A percentile compares a stretch with the other conserved stretches of the same genome.
These are phyloP conservation scores for Aphaenogaster rudis DNA, from an alignment of 1,140 invertebrate genomes.

Conservation along the genomic window DNA sequence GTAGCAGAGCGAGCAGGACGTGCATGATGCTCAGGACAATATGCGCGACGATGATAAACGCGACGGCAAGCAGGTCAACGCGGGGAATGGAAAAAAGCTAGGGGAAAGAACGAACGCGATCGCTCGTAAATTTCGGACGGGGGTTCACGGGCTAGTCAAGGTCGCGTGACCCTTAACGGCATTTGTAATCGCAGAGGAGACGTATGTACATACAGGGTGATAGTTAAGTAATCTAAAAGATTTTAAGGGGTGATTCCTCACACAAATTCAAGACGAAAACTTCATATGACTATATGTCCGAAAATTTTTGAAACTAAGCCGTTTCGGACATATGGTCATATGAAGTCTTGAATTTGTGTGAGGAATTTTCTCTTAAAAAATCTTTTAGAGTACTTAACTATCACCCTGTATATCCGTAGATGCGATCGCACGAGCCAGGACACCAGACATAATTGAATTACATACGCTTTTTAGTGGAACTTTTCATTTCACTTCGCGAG, in stretches of 20 bases:
- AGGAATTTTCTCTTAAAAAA: too few relatives aligned
- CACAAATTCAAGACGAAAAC: too few relatives aligned
- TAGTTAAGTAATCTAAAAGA: too few relatives aligned
- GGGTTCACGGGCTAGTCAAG: conserved; percentile 67
- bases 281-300: too few relatives aligned
- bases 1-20: background rate
- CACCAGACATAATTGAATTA: conserved; percentile 6
- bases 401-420: background rate
- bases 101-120: background rate
- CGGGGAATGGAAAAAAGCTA: background rate
- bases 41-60: background rate
- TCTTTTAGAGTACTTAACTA: too few relatives aligned
- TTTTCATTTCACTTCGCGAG: background rate
- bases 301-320: too few relatives aligned
- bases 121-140: conserved; percentile 62
- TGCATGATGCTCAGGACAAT: conserved; percentile 19
- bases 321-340: too few relatives aligned
- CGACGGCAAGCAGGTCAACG: background rate
- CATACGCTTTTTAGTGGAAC: background rate
- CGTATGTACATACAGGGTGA: background rate
- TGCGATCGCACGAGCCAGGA: background rate
- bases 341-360: too few relatives aligned
- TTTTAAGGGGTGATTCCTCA: too few relatives aligned
- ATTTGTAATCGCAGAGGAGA: background rate
- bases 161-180: conserved; percentile 51